phyloP scores from a whole-genome alignment of 2,888 invertebrate species.

The Mesoligia furuncula region DNA sequence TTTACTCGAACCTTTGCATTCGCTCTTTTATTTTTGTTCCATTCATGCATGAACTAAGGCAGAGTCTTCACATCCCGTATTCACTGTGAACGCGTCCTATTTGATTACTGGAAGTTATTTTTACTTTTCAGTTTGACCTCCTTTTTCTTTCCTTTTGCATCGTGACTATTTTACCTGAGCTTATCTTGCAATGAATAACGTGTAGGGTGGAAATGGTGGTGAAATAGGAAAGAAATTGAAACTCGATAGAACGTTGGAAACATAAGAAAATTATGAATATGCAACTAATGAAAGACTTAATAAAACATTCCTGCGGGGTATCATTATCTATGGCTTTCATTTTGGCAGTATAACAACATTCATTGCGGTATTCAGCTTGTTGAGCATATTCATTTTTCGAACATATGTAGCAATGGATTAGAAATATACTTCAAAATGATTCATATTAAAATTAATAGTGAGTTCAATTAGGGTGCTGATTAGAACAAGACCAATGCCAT shows the following conservation, averaged over 20 bases:
- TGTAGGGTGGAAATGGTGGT: neutral
- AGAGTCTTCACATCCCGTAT: conserved; percentile 37
- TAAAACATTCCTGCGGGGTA: too few relatives aligned
- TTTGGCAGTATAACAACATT: neutral
- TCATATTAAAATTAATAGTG: too few relatives aligned
- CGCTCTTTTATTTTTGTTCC: conserved; percentile 19
- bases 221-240: neutral
- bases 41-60: conserved; percentile 24
- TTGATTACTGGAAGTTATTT: conserved; percentile 62
- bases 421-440: neutral
- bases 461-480: neutral
- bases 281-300: neutral
- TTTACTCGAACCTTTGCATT: conserved; percentile 25
- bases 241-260: neutral
- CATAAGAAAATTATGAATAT: neutral
- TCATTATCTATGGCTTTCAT: too few relatives aligned
- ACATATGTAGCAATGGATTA: neutral
- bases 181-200: neutral
- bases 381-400: neutral
- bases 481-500: neutral
- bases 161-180: conserved; percentile 13
- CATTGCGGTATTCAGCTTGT: neutral
- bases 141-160: conserved; percentile 33
- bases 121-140: conserved; percentile 46
- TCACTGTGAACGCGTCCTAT: conserved; percentile 48